phyloP scores from a whole-genome alignment of 2,797 vertebrate genomes.

The Podarcis lilfordi region DNA sequence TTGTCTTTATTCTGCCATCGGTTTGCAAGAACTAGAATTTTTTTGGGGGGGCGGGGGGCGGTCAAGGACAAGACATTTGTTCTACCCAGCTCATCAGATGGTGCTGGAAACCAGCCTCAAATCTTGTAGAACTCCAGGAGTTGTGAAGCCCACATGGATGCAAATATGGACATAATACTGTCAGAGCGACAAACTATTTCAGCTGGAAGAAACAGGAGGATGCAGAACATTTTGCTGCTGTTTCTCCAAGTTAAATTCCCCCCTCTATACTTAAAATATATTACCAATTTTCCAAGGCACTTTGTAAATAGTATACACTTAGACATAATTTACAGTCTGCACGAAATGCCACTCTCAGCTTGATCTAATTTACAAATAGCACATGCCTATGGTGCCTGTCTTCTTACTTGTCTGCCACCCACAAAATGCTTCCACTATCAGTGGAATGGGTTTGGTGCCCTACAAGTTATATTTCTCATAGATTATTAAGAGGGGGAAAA shows the following conservation, averaged over 20 bases:
- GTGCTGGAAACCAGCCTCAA: too few species aligned
- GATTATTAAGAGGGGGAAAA: neutral
- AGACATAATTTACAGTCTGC: constrained; percentile 9
- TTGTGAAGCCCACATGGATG: neutral
- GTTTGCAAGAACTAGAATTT: neutral
- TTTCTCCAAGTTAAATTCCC: constrained; percentile 6
- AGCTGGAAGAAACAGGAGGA: neutral
- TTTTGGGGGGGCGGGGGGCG: too few species aligned
- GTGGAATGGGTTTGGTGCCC: neutral
- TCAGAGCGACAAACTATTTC: neutral
- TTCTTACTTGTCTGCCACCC: neutral
- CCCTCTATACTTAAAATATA: constrained; percentile 4
- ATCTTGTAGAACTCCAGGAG: too few species aligned
- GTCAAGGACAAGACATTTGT: neutral
- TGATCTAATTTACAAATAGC: neutral
- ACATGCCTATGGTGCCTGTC: neutral
- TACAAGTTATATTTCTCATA: neutral
- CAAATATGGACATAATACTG: neutral
- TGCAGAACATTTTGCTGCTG: neutral
- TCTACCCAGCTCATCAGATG: too few species aligned
- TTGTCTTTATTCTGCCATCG: too few species aligned
- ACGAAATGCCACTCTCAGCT: neutral
- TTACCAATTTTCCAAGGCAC: neutral
- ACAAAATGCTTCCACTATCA: neutral
- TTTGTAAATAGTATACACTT: constrained; percentile 21